Base-by-base conservation (phyloP, 2,888 invertebrate species). In the Cantharis rufa region DNA sequence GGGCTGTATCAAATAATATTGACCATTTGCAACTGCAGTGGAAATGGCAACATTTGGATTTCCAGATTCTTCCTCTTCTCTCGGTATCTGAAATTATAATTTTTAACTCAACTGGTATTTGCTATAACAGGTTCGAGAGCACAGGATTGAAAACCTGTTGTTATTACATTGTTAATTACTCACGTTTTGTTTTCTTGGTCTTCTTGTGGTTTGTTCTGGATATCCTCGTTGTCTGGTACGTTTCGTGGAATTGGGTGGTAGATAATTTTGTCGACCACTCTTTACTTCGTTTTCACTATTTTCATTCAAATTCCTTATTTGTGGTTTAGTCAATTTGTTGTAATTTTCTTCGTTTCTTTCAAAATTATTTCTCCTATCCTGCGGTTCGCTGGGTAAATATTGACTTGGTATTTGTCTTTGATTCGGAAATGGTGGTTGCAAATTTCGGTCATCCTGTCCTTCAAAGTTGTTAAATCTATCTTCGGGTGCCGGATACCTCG, bases 1-100 rank as follows among this genome's bases (percentile, higher is more conserved):
- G 0, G 86, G 85, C 1, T 86, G 85, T 3, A 89, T 80, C 7
- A 89, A 83, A 76, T 87, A 89, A 76, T 89, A 89, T 71, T 87
- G 88, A 0, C 89, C 89, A 24, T 85, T 83, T 5, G 83, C 82
- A 16, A 79, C 69, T 16, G 81, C 74, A 77, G 79, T 81, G 0
- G 83, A 78, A 61, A 82, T 78, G 15, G 84, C 81, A 62, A 82
- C 74, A n/a, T 76, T 78, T n/a, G 82, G 79, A 61, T 81, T 77
- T 10, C 76, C 71, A 10, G 21, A n/a, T 61, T 77, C 73, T 7
- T 21, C 66, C 5, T 75, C 73, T 32, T 69, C 62, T 15, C 27
- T 61, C 4, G 76, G 64, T 69, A 74, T 62, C 76, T 78, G 66
- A 61, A 13, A 62, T n/a, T 28, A 18, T 0, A 0, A 11, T 3